Base-by-base conservation (phyloP, 2,888 invertebrate species). In the Drosophila dives region DNA sequence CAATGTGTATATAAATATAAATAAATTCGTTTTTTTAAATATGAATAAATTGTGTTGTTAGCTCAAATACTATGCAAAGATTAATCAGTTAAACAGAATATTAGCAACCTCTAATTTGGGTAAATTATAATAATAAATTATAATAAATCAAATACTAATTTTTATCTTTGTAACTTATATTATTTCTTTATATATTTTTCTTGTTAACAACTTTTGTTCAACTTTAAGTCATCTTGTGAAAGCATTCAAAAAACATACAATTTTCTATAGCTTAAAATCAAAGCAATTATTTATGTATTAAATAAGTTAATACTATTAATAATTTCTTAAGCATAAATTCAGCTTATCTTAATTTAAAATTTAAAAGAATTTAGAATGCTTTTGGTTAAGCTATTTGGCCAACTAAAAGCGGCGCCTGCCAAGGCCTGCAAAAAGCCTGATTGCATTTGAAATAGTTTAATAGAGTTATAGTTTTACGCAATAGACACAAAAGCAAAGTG, bases 371-470 rank as follows among this genome's bases (percentile, higher is more conserved):
- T 32, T 29, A 10, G 10, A 2, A 38, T 20, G 29, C 8, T 29
- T 51, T 20, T 10, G 26, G 20, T 3, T 17, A 2, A 26, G 49
- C 26, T 11, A 29, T 45, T 42, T 23, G 15, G 32, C 17, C 15
- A 32, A 3, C 15, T 32, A n/a, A 40, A 8, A 50, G 34, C 23
- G 11, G 6, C 29, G 33, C 64, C 70, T 23, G 11, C 45, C 29
- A 29, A 64, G 67, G 64, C 55, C 61, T 62, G 72, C 72, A 69
- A 49, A 49, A 64, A 61, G n/a, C n/a, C 74, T 77, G 60, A 64
- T 65, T 59, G 49, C 63, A 69, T 45, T 34, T 26, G 32, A 38
- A 50, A 59, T 50, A 64, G 29, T 56, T 65, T 26, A 78, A 72
- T 63, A 20, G 20, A 63, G 55, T 81, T 70, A 38, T 33, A 58